Evolutionary conservation across 2,888 invertebrate genomes (phyloP), one percentile per base, ranked within the genome.

Genomic region (Neria commutata): DNA sequence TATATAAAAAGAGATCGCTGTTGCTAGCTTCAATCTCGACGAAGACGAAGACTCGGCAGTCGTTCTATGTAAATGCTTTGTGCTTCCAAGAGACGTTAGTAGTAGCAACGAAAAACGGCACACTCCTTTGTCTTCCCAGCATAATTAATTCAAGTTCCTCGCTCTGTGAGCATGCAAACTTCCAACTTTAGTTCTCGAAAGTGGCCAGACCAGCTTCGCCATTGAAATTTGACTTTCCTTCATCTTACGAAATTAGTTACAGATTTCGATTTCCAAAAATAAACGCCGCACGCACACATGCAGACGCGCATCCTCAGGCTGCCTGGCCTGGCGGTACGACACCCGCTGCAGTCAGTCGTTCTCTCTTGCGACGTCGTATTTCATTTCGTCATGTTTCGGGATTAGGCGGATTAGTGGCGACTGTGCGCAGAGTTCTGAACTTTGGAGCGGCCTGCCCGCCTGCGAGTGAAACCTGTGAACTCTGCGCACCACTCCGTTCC

Each of bases 371-470:
- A 70, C 71, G 68, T 76, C 74, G 75, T 76, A 77, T 76, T 77
- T 77, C 76, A 77, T 77, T 77, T 76, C 77, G 76, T 77, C 77
- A 77, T 77, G 77, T 77, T 75, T 68, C 69, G 70, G 75, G 77
- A 77, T 77, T 77, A 77, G 66, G 69, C 64, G 75, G 77, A 77
- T 77, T 77, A 77, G 74, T 69, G 70, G 66, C 70, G 74, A 71
- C 72, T 71, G 74, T 69, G 73, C 67, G 71, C 67, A 71, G 70
- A 48, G 49, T 42, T 56, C 68, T 73, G 73, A 73, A 72, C 73
- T 72, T 72, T 67, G 62, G 58, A 67, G 65, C 63, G 55, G 60
- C 56, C 19, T 58, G 52, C 37, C 23, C 17, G 52, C 40, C n/a
- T n/a, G n/a, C n/a, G n/a, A n/a, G n/a, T n/a, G n/a, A 61, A 63